Base-by-base conservation (phyloP, 2,888 invertebrate genomes). In the Cerceris ruficornis region DNA sequence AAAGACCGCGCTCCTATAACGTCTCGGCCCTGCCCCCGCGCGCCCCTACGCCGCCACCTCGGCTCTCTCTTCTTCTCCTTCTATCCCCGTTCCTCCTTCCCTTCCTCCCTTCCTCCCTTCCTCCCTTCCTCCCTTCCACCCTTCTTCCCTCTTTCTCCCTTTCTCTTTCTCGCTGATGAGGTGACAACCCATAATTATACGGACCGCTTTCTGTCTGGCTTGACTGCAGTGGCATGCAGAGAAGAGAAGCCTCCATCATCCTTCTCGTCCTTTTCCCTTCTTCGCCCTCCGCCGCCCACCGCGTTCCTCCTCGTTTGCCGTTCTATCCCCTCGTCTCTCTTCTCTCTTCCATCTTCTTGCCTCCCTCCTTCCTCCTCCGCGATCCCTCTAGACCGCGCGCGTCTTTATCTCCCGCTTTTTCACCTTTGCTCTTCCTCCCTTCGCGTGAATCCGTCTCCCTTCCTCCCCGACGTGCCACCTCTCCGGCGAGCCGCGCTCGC, bases 181-280 rank as follows among this genome's bases (percentile, higher is more conserved):
- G 92, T 92, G 92, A 92, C 92, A 92, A 92, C 92, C 92, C 90
- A 91, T 91, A 92, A 92, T 92, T 92, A 92, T 92, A 91, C 89
- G 90, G 90, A 90, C 90, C 90, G 89, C 91, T 92, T 91, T 91
- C 91, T 90, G 92, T 92, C 92, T 91, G 91, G 88, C 78, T 89
- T 90, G 89, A 89, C 90, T 89, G 91, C 90, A 91, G 91, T 91
- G 91, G 92, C 92, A 91, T 92, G 91, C 89, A 86, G 88, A 88
- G 87, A 87, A 83, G 83, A 88, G 85, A 88, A 87, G 88, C 90
- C 87, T 89, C 89, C 88, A 89, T 88, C 91, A 91, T 89, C 87
- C 88, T 87, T 85, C 86, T 83, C 85, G 81, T 79, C 73, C 79
- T 86, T 77, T 68, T 72, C 43, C 17, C 55, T 68, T 66, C 68